phyloP scores from a whole-genome alignment of 2,888 invertebrate species.

The Chymomyza amoena region DNA sequence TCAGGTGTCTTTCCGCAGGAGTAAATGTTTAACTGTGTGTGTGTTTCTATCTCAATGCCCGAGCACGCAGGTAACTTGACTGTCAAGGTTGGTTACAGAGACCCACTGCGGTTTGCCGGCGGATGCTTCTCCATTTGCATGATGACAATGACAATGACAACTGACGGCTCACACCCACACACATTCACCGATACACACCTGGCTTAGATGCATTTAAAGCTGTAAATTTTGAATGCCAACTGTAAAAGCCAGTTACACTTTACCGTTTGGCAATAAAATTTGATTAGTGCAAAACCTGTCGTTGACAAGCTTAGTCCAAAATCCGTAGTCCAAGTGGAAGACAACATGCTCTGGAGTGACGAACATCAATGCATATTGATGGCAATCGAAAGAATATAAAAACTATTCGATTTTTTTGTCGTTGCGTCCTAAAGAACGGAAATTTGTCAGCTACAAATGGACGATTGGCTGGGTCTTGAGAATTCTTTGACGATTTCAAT shows the following conservation, averaged over 20 bases:
- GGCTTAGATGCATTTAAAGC: background rate
- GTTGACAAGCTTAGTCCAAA: constrained; percentile 9
- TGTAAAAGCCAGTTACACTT: constrained; percentile 12
- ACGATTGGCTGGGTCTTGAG: too few relatives aligned
- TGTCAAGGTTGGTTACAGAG: background rate
- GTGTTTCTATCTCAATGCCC: background rate
- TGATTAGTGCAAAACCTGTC: constrained; percentile 41
- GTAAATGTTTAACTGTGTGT: background rate
- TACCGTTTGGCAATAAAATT: constrained; percentile 36
- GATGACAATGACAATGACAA: constrained; percentile 2
- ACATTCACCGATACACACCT: background rate
- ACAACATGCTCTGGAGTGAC: too few relatives aligned
- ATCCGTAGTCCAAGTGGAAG: background rate
- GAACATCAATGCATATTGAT: too few relatives aligned
- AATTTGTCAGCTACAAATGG: too few relatives aligned
- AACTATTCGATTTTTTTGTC: too few relatives aligned
- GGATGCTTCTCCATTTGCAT: constrained; percentile 20
- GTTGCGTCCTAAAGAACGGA: too few relatives aligned
- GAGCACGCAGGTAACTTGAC: constrained; percentile 4
- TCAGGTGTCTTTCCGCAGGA: constrained; percentile 16
- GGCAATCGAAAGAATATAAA: too few relatives aligned
- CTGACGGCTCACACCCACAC: constrained; percentile 10
- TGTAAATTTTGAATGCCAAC: constrained; percentile 33
- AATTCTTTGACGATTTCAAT: too few relatives aligned
- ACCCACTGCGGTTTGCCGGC: background rate